phyloP scores from a whole-genome alignment of 2,888 invertebrate species.

The Pseudococcus longispinus region DNA sequence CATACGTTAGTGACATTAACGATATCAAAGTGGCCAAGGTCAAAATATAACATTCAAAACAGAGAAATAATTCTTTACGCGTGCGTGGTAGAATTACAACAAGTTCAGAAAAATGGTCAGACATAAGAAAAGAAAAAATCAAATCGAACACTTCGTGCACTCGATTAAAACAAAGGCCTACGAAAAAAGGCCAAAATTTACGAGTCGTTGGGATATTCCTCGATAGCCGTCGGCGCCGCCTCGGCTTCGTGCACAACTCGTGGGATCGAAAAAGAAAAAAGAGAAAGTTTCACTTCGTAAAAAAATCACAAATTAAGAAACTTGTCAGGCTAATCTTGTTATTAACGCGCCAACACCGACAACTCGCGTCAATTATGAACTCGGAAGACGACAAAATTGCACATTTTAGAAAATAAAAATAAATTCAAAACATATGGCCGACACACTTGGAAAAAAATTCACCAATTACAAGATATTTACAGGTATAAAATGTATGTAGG shows the following conservation, averaged over 20 bases:
- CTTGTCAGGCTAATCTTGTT: neutral
- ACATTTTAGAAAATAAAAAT: neutral
- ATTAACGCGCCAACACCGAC: neutral
- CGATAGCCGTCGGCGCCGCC: neutral
- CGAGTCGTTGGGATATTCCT: neutral
- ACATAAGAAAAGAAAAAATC: neutral
- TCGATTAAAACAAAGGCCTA: neutral
- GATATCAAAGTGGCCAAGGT: too few species aligned
- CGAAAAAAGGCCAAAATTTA: neutral
- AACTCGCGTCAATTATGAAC: neutral
- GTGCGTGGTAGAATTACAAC: neutral
- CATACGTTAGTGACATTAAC: too few species aligned
- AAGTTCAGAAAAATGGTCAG: neutral
- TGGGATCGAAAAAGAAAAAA: neutral
- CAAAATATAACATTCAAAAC: neutral
- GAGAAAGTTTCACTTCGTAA: neutral
- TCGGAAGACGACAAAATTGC: slow-evolving; percentile 39
- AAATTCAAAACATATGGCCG: neutral
- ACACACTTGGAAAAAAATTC: neutral
- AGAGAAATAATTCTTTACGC: neutral
- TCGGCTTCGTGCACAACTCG: neutral
- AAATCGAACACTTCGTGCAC: neutral
- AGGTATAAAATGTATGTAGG: neutral
- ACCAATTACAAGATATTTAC: slow-evolving; percentile 26
- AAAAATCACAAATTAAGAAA: neutral